Evolutionary conservation across 1,140 invertebrate species (phyloP), one percentile per base, ranked within the genome.

Genomic region (Drosophila bipectinata): DNA sequence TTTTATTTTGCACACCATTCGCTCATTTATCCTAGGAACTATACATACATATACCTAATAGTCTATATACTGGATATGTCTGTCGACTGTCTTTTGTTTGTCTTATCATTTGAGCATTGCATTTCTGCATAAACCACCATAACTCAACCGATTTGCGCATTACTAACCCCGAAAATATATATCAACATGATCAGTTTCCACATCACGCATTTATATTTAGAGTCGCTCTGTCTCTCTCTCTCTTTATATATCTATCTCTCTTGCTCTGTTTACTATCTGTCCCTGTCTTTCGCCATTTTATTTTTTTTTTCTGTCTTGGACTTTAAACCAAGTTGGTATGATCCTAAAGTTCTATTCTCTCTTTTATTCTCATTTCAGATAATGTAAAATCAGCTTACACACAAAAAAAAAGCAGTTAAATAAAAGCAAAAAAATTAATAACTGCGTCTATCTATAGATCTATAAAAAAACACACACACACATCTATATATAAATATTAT

Each of bases 341-440:
- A 78, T 53, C 82, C 79, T 87, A 87, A 85, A 85, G 58, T 72
- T 76, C 55, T 85, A 59, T 90, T 88, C 66, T 84, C 78, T 90
- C 57, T 77, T 77, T 78, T 90, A 74, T 78, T 90, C 87, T 90
- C 85, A 85, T 90, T 90, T 90, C 85, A 90, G 85, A 90, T 90
- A 90, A 90, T 90, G 87, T 90, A 90, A 90, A 90, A 85, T 79
- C 83, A 85, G 83, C 83, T 87, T 83, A 82, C 73, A 82, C 80
- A 48, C 47, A 72, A 69, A 61, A 69, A 69, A 61, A 71, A 67
- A 60, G 53, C 73, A 74, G 59, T 60, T 64, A 71, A 61, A 69
- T 30, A 64, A 51, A 79, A 54, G 45, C 14, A 59, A 44, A 71
- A 49, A 49, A 37, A 12, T 12, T 64, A 78, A 71, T 44, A 78